Percentiles rank a stretch among this genome's conserved stretches.
These are phyloP conservation scores for Heliconius himera DNA, from an alignment of 1,140 invertebrate genomes.

Conservation along the genomic window DNA sequence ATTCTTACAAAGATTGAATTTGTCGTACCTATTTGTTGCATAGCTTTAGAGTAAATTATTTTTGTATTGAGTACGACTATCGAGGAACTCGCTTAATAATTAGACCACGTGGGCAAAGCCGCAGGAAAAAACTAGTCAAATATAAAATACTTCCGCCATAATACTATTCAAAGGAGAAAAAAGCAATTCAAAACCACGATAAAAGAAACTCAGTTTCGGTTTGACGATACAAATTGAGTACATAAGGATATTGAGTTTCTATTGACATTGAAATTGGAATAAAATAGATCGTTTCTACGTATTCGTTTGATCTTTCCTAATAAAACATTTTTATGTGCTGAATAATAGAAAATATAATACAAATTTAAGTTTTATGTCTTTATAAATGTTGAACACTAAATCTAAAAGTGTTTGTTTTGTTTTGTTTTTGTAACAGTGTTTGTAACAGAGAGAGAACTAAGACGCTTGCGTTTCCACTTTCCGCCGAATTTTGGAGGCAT, in stretches of 20 bases:
- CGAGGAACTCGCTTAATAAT: no score
- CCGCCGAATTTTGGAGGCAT: no score
- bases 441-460: no score
- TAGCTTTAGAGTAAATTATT: no score
- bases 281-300: background rate
- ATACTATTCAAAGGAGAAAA: background rate
- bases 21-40: no score
- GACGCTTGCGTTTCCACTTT: no score
- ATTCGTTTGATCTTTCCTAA: background rate
- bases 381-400: no score
- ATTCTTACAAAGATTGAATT: no score
- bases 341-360: background rate
- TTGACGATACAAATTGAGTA: background rate
- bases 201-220: background rate
- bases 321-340: background rate
- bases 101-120: no score
- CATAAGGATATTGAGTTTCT: constrained; percentile 4
- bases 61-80: no score
- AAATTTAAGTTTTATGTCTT: background rate
- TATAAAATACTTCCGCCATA: background rate
- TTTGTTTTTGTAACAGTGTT: no score
- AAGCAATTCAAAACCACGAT: background rate
- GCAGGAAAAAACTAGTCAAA: background rate
- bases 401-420: no score
- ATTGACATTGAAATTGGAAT: constrained; percentile 1